Conservation (phyloP, 1,140 invertebrate species). For the Halyomorpha halys region DNA sequence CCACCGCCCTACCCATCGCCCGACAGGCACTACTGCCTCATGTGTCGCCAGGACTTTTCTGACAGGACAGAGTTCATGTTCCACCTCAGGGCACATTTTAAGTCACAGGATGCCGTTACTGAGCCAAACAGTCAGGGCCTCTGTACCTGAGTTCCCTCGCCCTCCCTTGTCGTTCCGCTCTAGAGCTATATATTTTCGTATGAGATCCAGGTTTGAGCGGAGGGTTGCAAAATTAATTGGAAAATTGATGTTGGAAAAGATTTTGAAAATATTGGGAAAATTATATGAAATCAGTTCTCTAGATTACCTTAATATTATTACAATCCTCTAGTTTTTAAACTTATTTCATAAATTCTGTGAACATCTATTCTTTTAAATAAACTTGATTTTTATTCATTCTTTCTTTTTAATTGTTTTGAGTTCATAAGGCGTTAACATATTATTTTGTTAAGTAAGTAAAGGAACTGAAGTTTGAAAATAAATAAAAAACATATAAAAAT, state of each 20-base stretch:
- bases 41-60: slow-evolving; percentile 53
- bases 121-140: slow-evolving; percentile 15
- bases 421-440: too few species aligned
- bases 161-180: background rate
- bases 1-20: slow-evolving; percentile 29
- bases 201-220: background rate
- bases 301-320: background rate
- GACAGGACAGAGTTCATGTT: slow-evolving; percentile 58
- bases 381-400: too few species aligned
- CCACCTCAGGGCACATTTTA: slow-evolving; percentile 53
- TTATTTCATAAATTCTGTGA: too few species aligned
- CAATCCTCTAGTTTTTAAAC: too few species aligned
- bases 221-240: slow-evolving; percentile 4
- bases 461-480: too few species aligned
- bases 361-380: too few species aligned
- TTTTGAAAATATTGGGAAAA: slow-evolving; percentile 2
- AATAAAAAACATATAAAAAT: too few species aligned
- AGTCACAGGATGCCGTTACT: slow-evolving; percentile 21
- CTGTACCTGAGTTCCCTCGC: slow-evolving; percentile 18
- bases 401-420: too few species aligned
- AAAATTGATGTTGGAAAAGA: too few species aligned
- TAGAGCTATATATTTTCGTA: too few species aligned
- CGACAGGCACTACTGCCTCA: slow-evolving; percentile 44
- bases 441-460: too few species aligned
- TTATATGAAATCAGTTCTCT: background rate